Evolutionary conservation across 92 coral and sea anemone species (phyloP), one percentile per base, ranked within the genome.

Genomic region (Porites evermanni): DNA sequence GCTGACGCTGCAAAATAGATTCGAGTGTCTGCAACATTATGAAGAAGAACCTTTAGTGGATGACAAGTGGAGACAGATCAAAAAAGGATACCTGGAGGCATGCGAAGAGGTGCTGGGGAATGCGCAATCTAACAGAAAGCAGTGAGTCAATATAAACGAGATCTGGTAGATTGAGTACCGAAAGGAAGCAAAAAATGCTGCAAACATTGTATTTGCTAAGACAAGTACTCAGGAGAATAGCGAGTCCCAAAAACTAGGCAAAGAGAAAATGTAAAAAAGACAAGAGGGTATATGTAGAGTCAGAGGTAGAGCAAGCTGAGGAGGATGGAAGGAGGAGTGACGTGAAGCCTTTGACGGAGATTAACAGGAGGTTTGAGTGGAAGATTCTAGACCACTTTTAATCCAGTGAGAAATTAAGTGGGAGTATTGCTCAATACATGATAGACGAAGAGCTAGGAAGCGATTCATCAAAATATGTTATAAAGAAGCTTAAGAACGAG

Each of bases 51-150:
- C 32, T 44, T 19, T 23, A 12, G 63, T 82, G 20, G 78, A 82
- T 17, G 44, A 82, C 20, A 54, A 82, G 26, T 71, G 86, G 70
- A 71, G 70, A 9, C 74, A 71, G 77, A 81, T 67, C 64, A 38
- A 81, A 70, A 21, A 63, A 67, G 65, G 76, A 3, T 70, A 67
- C 67, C 53, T 29, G 50, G 79, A 70, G 69, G 54, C 71, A 8
- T 71, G 87, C 68, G 86, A 71, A 21, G 21, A 82, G 70, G 79
- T 82, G 79, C 86, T 70, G 50, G 86, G 79, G 3, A 24, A 14
- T 64, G 63, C 17, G 53, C 24, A 0, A 9, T 8, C 59, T 0
- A 54, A 54, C 59, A 11, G 60, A 0, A 54, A 54, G 60, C 2
- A 54, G 60, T 54, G 79, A 59, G 26, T 29, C 44, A 29, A 53